These are phyloP conservation scores for Anagrus nilaparvatae DNA, from an alignment of 1,140 invertebrate species.

Conservation along the genomic window DNA sequence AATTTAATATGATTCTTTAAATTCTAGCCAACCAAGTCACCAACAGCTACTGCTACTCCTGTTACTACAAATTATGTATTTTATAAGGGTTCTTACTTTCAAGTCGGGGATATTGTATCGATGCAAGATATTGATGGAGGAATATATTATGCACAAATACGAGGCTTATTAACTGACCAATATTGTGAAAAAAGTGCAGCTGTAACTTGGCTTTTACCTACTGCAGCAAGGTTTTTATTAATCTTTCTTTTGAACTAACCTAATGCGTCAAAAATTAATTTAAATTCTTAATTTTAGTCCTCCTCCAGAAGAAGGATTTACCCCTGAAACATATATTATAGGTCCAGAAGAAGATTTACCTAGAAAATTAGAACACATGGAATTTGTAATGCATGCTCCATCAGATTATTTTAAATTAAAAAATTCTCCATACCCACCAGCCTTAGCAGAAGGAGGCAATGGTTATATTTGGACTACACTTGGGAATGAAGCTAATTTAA, in stretches of 20 bases:
- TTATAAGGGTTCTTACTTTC: constrained; percentile 77
- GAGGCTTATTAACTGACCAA: constrained; percentile 81
- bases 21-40: constrained; percentile 62
- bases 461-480: constrained; percentile 60
- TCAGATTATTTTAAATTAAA: constrained; percentile 79
- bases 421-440: constrained; percentile 63
- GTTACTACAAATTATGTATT: constrained; percentile 73
- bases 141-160: constrained; percentile 81
- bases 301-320: constrained; percentile 65
- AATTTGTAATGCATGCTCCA: constrained; percentile 88
- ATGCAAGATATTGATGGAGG: constrained; percentile 66
- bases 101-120: constrained; percentile 85
- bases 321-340: constrained; percentile 83
- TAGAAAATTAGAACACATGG: constrained; percentile 74
- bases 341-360: constrained; percentile 87
- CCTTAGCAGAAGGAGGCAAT: constrained; percentile 44
- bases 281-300: too few species aligned
- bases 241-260: too few species aligned
- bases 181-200: constrained; percentile 90
- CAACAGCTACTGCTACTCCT: constrained; percentile 65
- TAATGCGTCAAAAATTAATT: too few species aligned
- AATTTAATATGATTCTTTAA: background rate
- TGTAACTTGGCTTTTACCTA: constrained; percentile 86
- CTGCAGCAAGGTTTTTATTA: constrained; percentile 45
- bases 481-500: constrained; percentile 29